These are phyloP conservation scores for Sinella curviseta DNA, from an alignment of 1,140 invertebrate genomes.

Conservation along the genomic window DNA sequence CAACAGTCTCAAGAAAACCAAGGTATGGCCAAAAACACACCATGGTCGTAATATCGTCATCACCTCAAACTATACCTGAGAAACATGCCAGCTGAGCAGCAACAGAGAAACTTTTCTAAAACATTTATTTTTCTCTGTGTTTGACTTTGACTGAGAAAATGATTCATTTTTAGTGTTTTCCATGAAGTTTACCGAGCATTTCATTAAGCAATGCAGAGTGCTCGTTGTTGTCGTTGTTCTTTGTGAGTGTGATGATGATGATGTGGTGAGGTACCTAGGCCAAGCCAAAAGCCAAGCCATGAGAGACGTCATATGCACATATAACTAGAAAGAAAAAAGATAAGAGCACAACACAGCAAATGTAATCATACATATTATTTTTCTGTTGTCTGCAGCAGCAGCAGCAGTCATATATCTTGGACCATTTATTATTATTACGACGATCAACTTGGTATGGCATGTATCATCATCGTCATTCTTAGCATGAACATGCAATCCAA, in stretches of 20 bases:
- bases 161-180: constrained; percentile 27
- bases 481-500: neutral
- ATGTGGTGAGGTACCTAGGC: neutral
- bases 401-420: neutral
- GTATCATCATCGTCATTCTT: neutral
- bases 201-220: neutral
- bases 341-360: too few species aligned
- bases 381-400: neutral
- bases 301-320: too few species aligned
- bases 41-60: neutral
- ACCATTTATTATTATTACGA: constrained; percentile 3
- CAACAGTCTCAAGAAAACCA: too few species aligned
- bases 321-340: too few species aligned
- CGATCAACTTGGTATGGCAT: constrained; percentile 17
- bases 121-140: too few species aligned
- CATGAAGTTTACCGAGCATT: neutral
- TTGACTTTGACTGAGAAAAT: constrained; percentile 14
- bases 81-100: constrained; percentile 11
- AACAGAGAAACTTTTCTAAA: too few species aligned
- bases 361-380: neutral
- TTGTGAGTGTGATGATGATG: too few species aligned
- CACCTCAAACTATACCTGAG: neutral
- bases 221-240: too few species aligned
- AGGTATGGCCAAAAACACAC: too few species aligned
- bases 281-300: too few species aligned